phyloP scores from a whole-genome alignment of 1,140 invertebrate genomes.

The Diorhabda carinulata region DNA sequence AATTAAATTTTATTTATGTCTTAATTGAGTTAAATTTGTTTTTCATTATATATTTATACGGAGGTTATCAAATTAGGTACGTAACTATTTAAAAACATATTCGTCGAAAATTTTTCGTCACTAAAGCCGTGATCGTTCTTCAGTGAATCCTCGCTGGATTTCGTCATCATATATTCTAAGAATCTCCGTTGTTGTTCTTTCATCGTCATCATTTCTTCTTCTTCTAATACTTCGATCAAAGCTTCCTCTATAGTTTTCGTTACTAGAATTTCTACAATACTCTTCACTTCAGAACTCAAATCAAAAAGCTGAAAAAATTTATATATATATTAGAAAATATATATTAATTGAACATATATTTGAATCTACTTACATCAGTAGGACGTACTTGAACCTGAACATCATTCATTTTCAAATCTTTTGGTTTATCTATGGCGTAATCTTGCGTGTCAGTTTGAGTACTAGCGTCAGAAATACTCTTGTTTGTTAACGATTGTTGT shows the following conservation, averaged over 20 bases:
- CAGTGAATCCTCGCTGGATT: conserved; percentile 68
- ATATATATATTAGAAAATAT: not conserved
- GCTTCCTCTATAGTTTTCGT: conserved; percentile 85
- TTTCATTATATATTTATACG: not conserved
- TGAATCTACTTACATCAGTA: conserved; percentile 55
- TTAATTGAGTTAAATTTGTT: too few species aligned
- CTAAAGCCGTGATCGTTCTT: not conserved
- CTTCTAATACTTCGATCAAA: conserved; percentile 75
- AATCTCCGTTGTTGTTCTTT: conserved; percentile 75
- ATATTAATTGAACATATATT: not conserved
- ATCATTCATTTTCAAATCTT: conserved; percentile 73
- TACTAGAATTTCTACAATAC: conserved; percentile 82
- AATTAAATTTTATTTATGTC: too few species aligned
- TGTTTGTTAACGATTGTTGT: conserved; percentile 71
- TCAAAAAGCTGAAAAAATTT: conserved; percentile 61
- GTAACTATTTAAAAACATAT: not conserved
- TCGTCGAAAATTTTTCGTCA: not conserved
- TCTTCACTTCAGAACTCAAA: conserved; percentile 84
- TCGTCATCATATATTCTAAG: conserved; percentile 70
- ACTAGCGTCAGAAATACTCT: conserved; percentile 66
- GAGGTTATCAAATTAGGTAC: not conserved
- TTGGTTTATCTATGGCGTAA: conserved; percentile 68
- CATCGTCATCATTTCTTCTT: conserved; percentile 70
- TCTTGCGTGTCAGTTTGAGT: conserved; percentile 87
- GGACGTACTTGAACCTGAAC: conserved; percentile 78